phyloP scores from a whole-genome alignment of 2,113 vertebrate genomes.

The Syngnathoides biaculeatus region DNA sequence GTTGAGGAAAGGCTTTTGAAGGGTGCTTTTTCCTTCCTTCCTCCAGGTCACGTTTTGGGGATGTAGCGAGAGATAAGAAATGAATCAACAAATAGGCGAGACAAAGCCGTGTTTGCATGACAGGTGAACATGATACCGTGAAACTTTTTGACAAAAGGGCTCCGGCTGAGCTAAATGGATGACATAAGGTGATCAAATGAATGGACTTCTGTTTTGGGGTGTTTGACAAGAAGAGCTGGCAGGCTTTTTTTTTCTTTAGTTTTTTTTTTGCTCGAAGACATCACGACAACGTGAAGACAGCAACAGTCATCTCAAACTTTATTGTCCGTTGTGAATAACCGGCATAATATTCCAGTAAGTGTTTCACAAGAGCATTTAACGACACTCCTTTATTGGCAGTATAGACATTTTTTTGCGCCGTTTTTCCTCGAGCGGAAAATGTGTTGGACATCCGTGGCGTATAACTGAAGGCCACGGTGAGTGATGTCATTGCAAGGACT shows the following conservation, averaged over 20 bases:
- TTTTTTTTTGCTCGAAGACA: constrained; percentile 22
- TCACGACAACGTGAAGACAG: constrained; percentile 15
- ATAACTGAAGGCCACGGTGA: constrained; percentile 35
- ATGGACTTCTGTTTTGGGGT: constrained; percentile 41
- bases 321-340: constrained; percentile 20
- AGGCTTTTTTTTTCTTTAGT: too few relatives aligned
- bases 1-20: constrained; percentile 33
- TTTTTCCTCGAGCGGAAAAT: constrained; percentile 45
- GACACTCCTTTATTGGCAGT: constrained; percentile 31
- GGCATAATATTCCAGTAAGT: constrained; percentile 42
- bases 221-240: constrained; percentile 37
- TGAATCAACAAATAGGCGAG: constrained; percentile 45
- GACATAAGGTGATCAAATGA: constrained; percentile 26
- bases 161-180: constrained; percentile 26
- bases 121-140: constrained; percentile 24
- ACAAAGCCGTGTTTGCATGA: constrained; percentile 53
- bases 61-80: constrained; percentile 48
- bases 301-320: constrained; percentile 27
- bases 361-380: constrained; percentile 47
- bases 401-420: constrained; percentile 26
- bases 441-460: constrained; percentile 31
- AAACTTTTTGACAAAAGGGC: constrained; percentile 26
- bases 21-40: constrained; percentile 32
- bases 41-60: constrained; percentile 43
- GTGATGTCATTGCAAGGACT: constrained; percentile 58